Conservation (phyloP, 2,797 vertebrate genomes). For the Spheniscus humboldti region DNA sequence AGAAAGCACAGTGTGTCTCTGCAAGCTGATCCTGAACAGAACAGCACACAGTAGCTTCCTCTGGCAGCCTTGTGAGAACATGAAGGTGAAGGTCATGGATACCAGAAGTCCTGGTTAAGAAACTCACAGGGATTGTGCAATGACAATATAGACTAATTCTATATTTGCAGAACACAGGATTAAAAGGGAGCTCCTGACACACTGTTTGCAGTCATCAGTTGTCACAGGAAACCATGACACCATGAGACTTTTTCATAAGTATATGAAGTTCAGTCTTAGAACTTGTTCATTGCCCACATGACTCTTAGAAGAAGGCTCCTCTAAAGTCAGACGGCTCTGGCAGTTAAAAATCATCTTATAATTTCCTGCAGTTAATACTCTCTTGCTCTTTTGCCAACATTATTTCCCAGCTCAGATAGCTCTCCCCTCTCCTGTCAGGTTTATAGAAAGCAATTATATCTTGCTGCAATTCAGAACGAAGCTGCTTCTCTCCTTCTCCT, state of each 20-base stretch:
- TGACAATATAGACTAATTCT: background rate
- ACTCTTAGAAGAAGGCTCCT: background rate
- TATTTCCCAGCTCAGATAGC: background rate
- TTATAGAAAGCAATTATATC: background rate
- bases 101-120: background rate
- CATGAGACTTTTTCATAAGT: background rate
- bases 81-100: background rate
- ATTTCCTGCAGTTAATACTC: background rate
- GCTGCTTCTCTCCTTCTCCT: background rate
- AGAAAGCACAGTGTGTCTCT: background rate
- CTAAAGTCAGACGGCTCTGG: background rate
- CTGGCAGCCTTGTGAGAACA: background rate
- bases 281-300: background rate
- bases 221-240: background rate
- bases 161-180: background rate
- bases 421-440: background rate
- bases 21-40: background rate
- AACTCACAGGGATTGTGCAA: background rate
- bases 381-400: background rate
- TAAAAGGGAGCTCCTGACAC: background rate
- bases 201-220: background rate
- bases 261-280: background rate
- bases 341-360: background rate
- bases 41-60: background rate
- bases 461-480: background rate